Evolutionary conservation across 2,797 vertebrate genomes (phyloP).

Genomic region (Tolypeutes matacus): DNA sequence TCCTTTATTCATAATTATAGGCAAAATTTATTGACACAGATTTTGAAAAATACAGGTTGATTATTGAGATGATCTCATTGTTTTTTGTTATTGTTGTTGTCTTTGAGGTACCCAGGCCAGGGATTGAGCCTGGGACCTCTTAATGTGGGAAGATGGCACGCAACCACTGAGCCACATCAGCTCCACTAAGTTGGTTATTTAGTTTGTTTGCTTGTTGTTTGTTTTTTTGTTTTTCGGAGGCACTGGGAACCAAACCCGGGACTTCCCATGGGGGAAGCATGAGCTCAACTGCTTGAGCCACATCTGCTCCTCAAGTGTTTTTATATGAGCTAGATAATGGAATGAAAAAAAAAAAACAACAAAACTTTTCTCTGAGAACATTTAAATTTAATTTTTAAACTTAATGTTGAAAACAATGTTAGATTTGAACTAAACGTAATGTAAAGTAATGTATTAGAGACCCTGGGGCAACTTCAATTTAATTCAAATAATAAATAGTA

Average conservation of each 20-base stretch:
- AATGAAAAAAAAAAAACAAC: neutral
- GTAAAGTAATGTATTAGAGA: constrained; percentile 52
- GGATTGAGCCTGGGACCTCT: too few relatives aligned
- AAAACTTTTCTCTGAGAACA: neutral
- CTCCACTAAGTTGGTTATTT: too few relatives aligned
- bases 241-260: too few relatives aligned
- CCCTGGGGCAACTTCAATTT: neutral
- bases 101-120: neutral
- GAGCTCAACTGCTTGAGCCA: too few relatives aligned
- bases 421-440: constrained; percentile 49
- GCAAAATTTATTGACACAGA: constrained; percentile 16
- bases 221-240: too few relatives aligned
- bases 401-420: constrained; percentile 36
- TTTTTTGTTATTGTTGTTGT: neutral
- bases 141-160: too few relatives aligned
- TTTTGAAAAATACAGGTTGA: constrained; percentile 30
- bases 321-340: constrained; percentile 1
- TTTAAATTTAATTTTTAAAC: constrained; percentile 70
- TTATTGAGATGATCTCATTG: constrained; percentile 25
- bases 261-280: too few relatives aligned
- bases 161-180: too few relatives aligned
- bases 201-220: too few relatives aligned
- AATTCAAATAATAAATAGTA: constrained; percentile 65
- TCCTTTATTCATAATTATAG: constrained; percentile 18
- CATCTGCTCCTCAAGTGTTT: too few relatives aligned